Evolutionary conservation across 2,797 vertebrate species (phyloP).

Genomic region (Cheirogaleus major): DNA sequence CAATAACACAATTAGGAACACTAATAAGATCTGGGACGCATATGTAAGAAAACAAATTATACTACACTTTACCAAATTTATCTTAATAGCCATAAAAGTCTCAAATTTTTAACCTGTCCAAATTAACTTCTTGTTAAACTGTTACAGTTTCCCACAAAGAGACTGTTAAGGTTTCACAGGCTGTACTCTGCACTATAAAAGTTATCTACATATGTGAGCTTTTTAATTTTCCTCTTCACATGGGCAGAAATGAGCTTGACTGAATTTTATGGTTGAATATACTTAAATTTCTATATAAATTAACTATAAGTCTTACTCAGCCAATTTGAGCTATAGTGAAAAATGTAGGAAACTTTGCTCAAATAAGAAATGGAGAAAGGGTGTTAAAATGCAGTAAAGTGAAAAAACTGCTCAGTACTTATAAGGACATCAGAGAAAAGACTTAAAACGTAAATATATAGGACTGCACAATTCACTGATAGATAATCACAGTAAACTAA

Average conservation of each 20-base stretch:
- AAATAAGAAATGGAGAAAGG: conserved; percentile 12
- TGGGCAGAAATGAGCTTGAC: neutral
- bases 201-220: neutral
- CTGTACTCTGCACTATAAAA: conserved; percentile 36
- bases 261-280: conserved; percentile 47
- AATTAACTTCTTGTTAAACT: conserved; percentile 71
- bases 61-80: conserved; percentile 43
- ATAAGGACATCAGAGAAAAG: conserved; percentile 17
- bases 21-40: conserved; percentile 40
- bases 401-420: conserved; percentile 43
- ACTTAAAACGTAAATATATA: conserved; percentile 18
- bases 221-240: conserved; percentile 48
- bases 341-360: conserved; percentile 6
- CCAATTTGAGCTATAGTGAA: conserved; percentile 3
- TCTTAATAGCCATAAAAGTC: conserved; percentile 39
- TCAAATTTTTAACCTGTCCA: conserved; percentile 42
- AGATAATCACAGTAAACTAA: conserved; percentile 11
- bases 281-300: conserved; percentile 37
- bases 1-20: conserved; percentile 37
- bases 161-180: neutral
- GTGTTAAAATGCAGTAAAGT: conserved; percentile 2
- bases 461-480: neutral
- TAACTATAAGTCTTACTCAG: conserved; percentile 1
- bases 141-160: conserved; percentile 15
- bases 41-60: neutral